phyloP scores from a whole-genome alignment of 1,140 invertebrate species.

The Teleogryllus occipitalis region DNA sequence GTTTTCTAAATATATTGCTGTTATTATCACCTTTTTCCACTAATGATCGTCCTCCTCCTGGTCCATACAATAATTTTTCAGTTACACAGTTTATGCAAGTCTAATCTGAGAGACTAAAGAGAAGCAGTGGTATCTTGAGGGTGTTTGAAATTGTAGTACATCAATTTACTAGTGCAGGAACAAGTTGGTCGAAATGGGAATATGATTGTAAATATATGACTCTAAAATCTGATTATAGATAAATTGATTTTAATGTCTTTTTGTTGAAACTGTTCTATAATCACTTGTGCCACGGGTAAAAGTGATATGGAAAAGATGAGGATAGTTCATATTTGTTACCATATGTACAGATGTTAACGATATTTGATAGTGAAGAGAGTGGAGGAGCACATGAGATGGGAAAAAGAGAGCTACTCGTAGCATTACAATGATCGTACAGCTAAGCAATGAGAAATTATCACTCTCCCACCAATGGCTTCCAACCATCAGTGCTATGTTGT shows the following conservation, averaged over 20 bases:
- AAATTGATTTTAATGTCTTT: too few relatives aligned
- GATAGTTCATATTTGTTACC: neutral
- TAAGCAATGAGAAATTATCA: neutral
- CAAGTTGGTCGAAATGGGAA: too few relatives aligned
- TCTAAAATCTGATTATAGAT: too few relatives aligned
- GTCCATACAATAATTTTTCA: too few relatives aligned
- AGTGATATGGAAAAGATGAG: neutral
- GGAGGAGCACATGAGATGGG: neutral
- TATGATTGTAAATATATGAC: too few relatives aligned
- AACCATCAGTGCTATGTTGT: constrained; percentile 4
- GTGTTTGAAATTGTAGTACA: too few relatives aligned
- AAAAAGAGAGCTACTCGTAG: neutral
- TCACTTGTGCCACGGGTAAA: neutral
- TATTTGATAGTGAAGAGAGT: neutral
- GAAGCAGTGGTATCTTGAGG: too few relatives aligned
- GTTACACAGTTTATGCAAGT: too few relatives aligned
- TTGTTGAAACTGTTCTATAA: neutral
- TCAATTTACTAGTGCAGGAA: too few relatives aligned
- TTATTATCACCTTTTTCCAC: neutral
- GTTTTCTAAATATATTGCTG: neutral
- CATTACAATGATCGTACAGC: neutral
- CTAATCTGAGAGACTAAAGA: too few relatives aligned
- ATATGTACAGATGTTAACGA: neutral
- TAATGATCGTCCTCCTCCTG: too few relatives aligned
- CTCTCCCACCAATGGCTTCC: neutral